Evolutionary conservation across 2,888 invertebrate genomes (phyloP), one percentile per base, ranked within the genome.

Genomic region (Disparrhopalites patrizii): DNA sequence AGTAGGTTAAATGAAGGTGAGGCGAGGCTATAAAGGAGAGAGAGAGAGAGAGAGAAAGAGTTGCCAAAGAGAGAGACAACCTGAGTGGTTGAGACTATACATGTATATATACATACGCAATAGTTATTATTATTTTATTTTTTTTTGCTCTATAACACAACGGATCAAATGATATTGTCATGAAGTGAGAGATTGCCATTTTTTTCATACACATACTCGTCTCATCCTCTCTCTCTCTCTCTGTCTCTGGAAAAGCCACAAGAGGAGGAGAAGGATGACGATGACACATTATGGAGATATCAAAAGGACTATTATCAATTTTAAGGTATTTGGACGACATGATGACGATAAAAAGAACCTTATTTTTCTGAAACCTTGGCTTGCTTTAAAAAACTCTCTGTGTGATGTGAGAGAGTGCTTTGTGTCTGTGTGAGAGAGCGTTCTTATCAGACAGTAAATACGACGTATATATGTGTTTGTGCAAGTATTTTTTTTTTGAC

Each of bases 1-100:
- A 61, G 61, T 61, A 61, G 61, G 61, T 61, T 61, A 61, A 61
- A 61, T 61, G 61, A 61, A 61, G 61, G 61, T 61, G 61, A 61
- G 61, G 61, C 52, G 61, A 61, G 61, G 61, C 51, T 36, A 51
- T 52, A 51, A 30, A 30, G 47, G 58, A 58, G 40, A 40, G 38
- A 40, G 27, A n/a, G n/a, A n/a, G n/a, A n/a, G n/a, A n/a, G 40
- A 40, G 40, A 3, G 40, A 40, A 40, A 40, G 10, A 40, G 40
- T 18, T n/a, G n/a, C n/a, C n/a, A n/a, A n/a, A n/a, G n/a, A n/a
- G n/a, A n/a, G n/a, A n/a, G n/a, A n/a, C n/a, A n/a, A n/a, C n/a
- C n/a, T n/a, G n/a, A n/a, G n/a, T n/a, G n/a, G n/a, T n/a, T n/a
- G n/a, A n/a, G n/a, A n/a, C n/a, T n/a, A n/a, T n/a, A 31, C 30